phyloP scores from a whole-genome alignment of 2,113 vertebrate species.

The Zapornia atra region DNA sequence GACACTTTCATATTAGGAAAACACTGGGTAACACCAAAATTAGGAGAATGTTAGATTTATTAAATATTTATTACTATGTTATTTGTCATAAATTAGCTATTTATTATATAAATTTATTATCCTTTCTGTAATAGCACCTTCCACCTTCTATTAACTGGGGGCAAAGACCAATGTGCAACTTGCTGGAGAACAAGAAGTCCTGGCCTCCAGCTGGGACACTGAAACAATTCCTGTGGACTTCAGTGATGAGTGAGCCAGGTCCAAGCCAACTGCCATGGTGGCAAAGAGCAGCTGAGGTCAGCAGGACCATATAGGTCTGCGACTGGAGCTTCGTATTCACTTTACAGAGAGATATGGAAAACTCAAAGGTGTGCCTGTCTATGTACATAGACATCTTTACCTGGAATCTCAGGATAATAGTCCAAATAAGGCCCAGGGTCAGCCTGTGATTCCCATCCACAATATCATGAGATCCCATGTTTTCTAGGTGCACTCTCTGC shows the following conservation, averaged over 20 bases:
- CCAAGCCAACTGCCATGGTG: neutral
- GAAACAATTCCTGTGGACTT: neutral
- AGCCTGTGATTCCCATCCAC: conserved; percentile 97
- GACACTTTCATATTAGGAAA: neutral
- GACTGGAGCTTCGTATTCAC: neutral
- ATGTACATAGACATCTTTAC: conserved; percentile 56
- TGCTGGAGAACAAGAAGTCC: neutral
- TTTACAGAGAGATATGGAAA: neutral
- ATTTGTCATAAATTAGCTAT: neutral
- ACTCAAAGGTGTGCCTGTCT: accelerated
- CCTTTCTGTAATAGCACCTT: neutral
- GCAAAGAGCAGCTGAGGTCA: neutral
- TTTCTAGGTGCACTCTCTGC: conserved; percentile 95
- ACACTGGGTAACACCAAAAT: neutral
- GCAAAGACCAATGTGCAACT: neutral
- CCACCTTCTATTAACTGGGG: neutral
- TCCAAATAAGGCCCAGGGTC: conserved; percentile 96
- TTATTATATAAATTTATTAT: neutral
- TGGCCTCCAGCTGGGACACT: neutral
- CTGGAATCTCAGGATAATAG: conserved; percentile 97
- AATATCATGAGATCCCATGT: conserved; percentile 98
- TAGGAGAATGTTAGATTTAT: neutral
- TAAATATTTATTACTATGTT: neutral
- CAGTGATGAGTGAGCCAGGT: neutral
- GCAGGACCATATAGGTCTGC: accelerated